Base-by-base conservation (phyloP, 64 coral and sea anemone genomes). In the Pocillopora damicornis region DNA sequence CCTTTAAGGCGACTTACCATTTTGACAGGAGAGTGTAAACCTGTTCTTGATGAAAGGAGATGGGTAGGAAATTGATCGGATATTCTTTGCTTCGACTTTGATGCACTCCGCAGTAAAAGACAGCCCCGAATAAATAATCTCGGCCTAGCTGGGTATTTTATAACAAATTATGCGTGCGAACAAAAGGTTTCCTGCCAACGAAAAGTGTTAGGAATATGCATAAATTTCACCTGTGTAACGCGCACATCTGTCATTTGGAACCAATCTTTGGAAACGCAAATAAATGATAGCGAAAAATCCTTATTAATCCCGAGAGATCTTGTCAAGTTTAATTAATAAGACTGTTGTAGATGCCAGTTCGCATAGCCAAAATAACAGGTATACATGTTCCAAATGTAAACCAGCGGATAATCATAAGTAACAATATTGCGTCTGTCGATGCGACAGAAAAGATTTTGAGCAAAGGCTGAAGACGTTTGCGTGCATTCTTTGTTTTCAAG, bases 141-240 rank as follows among this genome's bases (percentile, higher is more conserved):
- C 42, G 7, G 20, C 67, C 9, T 71, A 20, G 67, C 25, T 71
- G 67, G 67, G 25, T 23, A 77, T 37, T 68, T 64, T 73, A 73
- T 30, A 58, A 20, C 65, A 85, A 85, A 85, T 85, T 85, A 85
- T 85, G 65, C 81, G 64, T 8, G 65, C 66, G 37, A 85, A 60
- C 56, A 85, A 85, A 85, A 26, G 65, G 20, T 65, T 34, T 71
- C 81, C 64, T 85, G 65, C 37, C 22, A 26, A 22, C 15, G 14
- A 23, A 85, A 56, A 85, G 51, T 17, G 9, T 63, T 37, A 2
- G 72, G 20, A 72, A 83, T 68, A 85, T 85, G 11, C 42, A 85
- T 85, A 63, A 85, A 73, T 85, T 72, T 85, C 35, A 23, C 36
- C 13, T 63, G 59, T 81, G 30, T 51, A 56, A 72, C 63, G 72